Evolutionary conservation across 2,113 vertebrate genomes (phyloP), one percentile per base, ranked within the genome.

Genomic region (Benitochromis conjunctus): DNA sequence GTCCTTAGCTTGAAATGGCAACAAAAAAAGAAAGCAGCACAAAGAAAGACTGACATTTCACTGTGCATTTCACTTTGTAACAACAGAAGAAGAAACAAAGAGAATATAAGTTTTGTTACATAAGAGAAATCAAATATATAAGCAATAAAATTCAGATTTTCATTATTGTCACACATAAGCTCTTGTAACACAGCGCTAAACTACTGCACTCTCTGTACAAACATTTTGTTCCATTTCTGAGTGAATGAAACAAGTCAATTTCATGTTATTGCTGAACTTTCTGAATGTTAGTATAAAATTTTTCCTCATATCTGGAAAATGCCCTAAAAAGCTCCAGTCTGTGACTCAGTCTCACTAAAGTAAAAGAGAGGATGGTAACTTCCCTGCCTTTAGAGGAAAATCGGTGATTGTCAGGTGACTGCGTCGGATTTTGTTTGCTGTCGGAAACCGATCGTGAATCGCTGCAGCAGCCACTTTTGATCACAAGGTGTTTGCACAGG

Each of bases 291-390:
- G 19, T 21, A n/a, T 76, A 55, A 69, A 71, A 87, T 56, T 84
- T 78, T 48, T 86, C 76, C 76, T 51, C 19, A 91, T 87, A 91
- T 89, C 84, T 81, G 79, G 46, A 79, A 86, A 79, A 86, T 83
- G 79, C 71, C 34, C 29, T 84, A 76, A 91, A 79, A 62, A 9
- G 48, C 76, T 81, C 38, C 24, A 88, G 69, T 83, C 24, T 74
- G 14, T 48, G 41, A 46, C 14, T 29, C 66, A 7, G 9, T 48
- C 41, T 29, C 41, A 48, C 24, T 48, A 7, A 26, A 74, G 41
- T 74, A 46, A 69, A 48, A 1, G 2, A 5, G 13, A 71, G 14
- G 21, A 71, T 46, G 12, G 66, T 18, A 71, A 26, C 66, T 26
- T 48, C 24, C 14, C 41, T 71, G 1, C 64, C 64, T 46, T 26